Conservation (phyloP, 2,888 invertebrate genomes). For the Trichacis sp. region DNA sequence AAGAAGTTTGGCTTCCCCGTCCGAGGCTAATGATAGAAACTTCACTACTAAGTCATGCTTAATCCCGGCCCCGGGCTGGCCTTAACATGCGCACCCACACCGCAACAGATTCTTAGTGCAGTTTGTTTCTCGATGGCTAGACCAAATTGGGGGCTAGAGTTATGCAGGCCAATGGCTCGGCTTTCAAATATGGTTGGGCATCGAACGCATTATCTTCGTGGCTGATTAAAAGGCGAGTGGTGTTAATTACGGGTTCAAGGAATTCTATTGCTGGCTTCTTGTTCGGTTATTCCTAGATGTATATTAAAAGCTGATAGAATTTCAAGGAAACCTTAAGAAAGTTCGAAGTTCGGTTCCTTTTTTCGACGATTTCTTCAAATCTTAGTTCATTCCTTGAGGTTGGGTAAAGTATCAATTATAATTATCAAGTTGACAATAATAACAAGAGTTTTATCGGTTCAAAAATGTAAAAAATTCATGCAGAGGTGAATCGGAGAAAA, state of each 20-base stretch:
- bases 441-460: too few relatives aligned
- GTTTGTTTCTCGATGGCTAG: slow-evolving; percentile 30
- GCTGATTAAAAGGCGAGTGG: slow-evolving; percentile 24
- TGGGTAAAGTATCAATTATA: too few relatives aligned
- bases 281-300: too few relatives aligned
- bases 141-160: slow-evolving; percentile 33
- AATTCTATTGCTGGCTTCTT: too few relatives aligned
- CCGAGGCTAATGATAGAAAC: slow-evolving; percentile 62
- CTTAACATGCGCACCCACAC: slow-evolving; percentile 12
- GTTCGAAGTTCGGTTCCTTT: too few relatives aligned
- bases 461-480: too few relatives aligned
- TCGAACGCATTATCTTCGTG: slow-evolving; percentile 40
- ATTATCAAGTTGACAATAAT: too few relatives aligned
- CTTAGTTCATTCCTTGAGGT: too few relatives aligned
- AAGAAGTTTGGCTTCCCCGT: slow-evolving; percentile 53
- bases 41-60: slow-evolving; percentile 66
- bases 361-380: too few relatives aligned
- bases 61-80: slow-evolving; percentile 49
- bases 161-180: slow-evolving; percentile 56
- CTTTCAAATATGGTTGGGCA: slow-evolving; percentile 48
- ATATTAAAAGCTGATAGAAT: too few relatives aligned
- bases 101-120: slow-evolving; percentile 13
- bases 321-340: too few relatives aligned
- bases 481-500: too few relatives aligned
- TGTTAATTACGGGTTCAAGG: not conserved